A percentile compares a stretch with the other conserved stretches of the same genome.
Evolutionary conservation across 2,888 invertebrate genomes (phyloP).

Genomic region (Cynaeus angustus): DNA sequence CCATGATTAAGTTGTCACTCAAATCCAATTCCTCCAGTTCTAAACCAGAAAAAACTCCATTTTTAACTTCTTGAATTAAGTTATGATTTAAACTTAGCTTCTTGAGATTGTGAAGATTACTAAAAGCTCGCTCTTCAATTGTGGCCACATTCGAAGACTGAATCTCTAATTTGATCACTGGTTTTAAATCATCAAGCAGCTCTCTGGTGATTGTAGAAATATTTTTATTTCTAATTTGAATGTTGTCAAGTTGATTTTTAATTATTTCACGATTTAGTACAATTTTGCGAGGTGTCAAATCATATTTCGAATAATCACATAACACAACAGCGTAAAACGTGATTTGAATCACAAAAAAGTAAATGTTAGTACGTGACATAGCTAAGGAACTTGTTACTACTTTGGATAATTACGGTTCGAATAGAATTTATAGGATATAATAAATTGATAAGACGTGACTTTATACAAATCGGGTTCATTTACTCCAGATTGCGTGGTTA

Average conservation of each 20-base stretch:
- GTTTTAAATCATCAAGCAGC: neutral
- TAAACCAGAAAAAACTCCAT: neutral
- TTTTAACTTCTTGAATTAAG: neutral
- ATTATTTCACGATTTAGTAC: neutral
- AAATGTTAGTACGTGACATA: no score
- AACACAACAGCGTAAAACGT: neutral
- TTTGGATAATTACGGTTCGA: no score
- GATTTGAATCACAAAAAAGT: neutral
- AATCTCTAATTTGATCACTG: constrained; percentile 28
- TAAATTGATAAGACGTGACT: no score
- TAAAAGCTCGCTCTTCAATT: constrained; percentile 8
- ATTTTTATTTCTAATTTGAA: constrained; percentile 10
- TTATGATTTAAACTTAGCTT: constrained; percentile 32
- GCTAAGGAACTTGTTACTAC: no score
- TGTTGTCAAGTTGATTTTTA: constrained; percentile 17
- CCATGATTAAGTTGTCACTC: constrained; percentile 21
- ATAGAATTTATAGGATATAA: no score
- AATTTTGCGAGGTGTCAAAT: neutral
- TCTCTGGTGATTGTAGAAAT: constrained; percentile 1
- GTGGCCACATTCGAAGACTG: constrained; percentile 13
- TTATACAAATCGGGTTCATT: no score
- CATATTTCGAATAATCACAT: neutral
- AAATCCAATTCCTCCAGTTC: constrained; percentile 33
- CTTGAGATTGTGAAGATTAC: neutral
- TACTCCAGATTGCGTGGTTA: no score